phyloP scores from a whole-genome alignment of 2,797 vertebrate genomes.

The Cichlasoma orientale region DNA sequence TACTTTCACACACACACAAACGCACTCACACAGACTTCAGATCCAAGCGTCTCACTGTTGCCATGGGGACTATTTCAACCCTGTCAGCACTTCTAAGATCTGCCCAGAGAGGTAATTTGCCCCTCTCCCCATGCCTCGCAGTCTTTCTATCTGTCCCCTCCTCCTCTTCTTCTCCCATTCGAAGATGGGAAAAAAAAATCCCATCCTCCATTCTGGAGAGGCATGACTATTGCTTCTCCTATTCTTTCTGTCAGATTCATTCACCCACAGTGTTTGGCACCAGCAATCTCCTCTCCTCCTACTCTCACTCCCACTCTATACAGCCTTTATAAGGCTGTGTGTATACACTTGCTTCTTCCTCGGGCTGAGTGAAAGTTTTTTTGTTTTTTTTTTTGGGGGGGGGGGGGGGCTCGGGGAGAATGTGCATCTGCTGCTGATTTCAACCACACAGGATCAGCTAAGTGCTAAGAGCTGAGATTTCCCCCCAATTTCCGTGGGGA shows the following conservation, averaged over 20 bases:
- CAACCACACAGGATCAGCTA: slow-evolving; percentile 44
- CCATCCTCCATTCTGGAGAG: slow-evolving; percentile 57
- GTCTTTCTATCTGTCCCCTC: slow-evolving; percentile 31
- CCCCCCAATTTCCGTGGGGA: slow-evolving; percentile 32
- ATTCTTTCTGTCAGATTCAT: slow-evolving; percentile 68
- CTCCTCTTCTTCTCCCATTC: slow-evolving; percentile 17
- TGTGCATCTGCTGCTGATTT: slow-evolving; percentile 60
- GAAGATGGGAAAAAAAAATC: slow-evolving; percentile 26
- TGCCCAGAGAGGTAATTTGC: slow-evolving; percentile 57
- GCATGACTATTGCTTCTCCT: slow-evolving; percentile 56
- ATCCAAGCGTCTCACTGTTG: slow-evolving; percentile 60
- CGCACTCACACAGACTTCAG: slow-evolving; percentile 16
- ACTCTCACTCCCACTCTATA: slow-evolving; percentile 60
- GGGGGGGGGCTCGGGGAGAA: slow-evolving; percentile 6
- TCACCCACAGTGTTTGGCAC: slow-evolving; percentile 71
- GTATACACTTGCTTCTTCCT: slow-evolving; percentile 41
- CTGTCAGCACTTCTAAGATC: slow-evolving; percentile 68
- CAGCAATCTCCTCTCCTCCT: slow-evolving; percentile 63
- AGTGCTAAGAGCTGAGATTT: slow-evolving; percentile 48
- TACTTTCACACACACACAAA: slow-evolving; percentile 15
- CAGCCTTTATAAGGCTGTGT: slow-evolving; percentile 52
- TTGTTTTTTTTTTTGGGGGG: too few species aligned
- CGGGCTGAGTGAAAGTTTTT: slow-evolving; percentile 14
- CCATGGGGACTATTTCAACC: slow-evolving; percentile 58
- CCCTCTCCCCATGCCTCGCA: slow-evolving; percentile 37